These are phyloP conservation scores for Tenebrio molitor DNA, from an alignment of 1,140 invertebrate species.

Conservation along the genomic window DNA sequence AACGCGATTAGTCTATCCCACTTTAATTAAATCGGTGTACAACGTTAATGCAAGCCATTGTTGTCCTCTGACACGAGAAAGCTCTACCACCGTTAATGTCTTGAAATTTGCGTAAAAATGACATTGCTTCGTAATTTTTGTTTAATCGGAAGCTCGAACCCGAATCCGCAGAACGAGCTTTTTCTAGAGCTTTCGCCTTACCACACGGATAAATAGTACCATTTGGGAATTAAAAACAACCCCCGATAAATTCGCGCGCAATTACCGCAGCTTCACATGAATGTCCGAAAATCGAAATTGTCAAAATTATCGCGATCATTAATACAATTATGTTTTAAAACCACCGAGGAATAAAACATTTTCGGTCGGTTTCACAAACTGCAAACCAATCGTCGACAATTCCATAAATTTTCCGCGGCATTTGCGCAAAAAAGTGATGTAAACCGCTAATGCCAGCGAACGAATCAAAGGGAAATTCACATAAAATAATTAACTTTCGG, in stretches of 20 bases:
- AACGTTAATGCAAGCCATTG: conserved; percentile 35
- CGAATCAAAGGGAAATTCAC: conserved; percentile 20
- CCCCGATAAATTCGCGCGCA: neutral
- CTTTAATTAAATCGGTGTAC: conserved; percentile 23
- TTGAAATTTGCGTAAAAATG: neutral
- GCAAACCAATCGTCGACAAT: conserved; percentile 7
- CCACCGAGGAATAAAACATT: conserved; percentile 12
- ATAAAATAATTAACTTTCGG: conserved; percentile 34
- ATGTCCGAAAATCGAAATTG: neutral
- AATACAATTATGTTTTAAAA: conserved; percentile 32
- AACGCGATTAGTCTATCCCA: conserved; percentile 28
- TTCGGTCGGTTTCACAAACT: conserved; percentile 10
- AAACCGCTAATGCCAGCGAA: conserved; percentile 5
- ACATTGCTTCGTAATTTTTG: neutral
- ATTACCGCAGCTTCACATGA: neutral
- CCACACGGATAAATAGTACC: too few relatives aligned
- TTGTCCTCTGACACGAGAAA: conserved; percentile 5
- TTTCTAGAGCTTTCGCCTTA: neutral
- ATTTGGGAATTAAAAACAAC: neutral
- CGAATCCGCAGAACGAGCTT: too few relatives aligned
- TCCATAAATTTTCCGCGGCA: conserved; percentile 26
- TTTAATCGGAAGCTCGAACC: too few relatives aligned
- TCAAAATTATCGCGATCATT: conserved; percentile 29
- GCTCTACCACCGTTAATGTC: conserved; percentile 8
- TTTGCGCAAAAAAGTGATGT: conserved; percentile 14